Conservation (phyloP, 2,888 invertebrate genomes). For the Drosophila niveifrons region DNA sequence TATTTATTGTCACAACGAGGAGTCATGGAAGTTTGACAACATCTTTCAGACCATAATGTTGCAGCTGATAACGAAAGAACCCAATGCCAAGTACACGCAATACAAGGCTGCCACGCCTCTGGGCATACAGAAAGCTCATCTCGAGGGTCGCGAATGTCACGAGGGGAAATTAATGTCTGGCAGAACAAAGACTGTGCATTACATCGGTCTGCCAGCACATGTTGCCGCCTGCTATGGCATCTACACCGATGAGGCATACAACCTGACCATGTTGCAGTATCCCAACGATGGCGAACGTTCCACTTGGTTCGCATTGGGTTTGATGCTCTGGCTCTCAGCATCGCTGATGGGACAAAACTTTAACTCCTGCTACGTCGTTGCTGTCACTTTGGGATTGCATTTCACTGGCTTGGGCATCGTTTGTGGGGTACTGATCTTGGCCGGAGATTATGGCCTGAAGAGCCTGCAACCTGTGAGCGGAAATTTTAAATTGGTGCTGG, state of each 20-base stretch:
- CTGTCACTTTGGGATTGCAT: conserved; percentile 32
- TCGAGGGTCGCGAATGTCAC: background rate
- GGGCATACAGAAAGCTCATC: conserved; percentile 18
- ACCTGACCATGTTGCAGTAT: conserved; percentile 35
- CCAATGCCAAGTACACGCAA: conserved; percentile 27
- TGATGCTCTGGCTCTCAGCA: conserved; percentile 20
- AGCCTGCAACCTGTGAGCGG: conserved; percentile 19
- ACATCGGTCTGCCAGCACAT: conserved; percentile 39
- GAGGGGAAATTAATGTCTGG: conserved; percentile 35
- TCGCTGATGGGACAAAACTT: background rate
- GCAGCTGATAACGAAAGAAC: conserved; percentile 6
- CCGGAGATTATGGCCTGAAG: background rate
- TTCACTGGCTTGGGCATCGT: conserved; percentile 21
- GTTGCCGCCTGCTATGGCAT: conserved; percentile 56
- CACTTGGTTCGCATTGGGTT: conserved; percentile 31
- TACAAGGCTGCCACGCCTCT: conserved; percentile 39
- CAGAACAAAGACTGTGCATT: background rate
- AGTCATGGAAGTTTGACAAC: conserved; percentile 10
- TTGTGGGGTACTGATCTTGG: background rate
- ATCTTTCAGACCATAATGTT: conserved; percentile 49
- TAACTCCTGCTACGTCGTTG: conserved; percentile 1
- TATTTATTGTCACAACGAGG: conserved; percentile 44
- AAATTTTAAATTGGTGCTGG: conserved; percentile 27
- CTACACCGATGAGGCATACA: conserved; percentile 41
- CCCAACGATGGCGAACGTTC: conserved; percentile 28